These are phyloP conservation scores for Agonopterix arenella DNA, from an alignment of 2,888 invertebrate species.

Conservation along the genomic window DNA sequence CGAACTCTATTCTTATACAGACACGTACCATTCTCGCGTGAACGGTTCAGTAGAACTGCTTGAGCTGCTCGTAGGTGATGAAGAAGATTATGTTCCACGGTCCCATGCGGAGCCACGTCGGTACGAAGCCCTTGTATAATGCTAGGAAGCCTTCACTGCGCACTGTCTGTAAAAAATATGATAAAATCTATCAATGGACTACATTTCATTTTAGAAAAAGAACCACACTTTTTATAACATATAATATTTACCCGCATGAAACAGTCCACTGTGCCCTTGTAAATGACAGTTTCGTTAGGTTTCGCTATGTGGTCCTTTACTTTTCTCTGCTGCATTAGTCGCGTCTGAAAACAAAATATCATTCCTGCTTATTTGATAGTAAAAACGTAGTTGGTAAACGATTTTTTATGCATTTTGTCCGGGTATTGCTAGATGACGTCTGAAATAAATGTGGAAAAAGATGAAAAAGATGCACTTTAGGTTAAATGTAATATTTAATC, in stretches of 20 bases:
- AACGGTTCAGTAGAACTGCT: conserved; percentile 77
- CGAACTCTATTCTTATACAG: no score
- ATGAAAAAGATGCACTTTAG: no score
- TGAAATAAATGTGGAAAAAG: no score
- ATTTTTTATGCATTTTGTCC: no score
- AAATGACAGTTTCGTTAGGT: conserved; percentile 67
- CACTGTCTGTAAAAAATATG: conserved; percentile 81
- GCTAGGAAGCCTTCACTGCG: conserved; percentile 91
- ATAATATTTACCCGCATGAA: conserved; percentile 80
- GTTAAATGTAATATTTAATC: no score
- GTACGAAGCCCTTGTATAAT: conserved; percentile 96
- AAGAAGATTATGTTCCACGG: conserved; percentile 99
- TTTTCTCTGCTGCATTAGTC: conserved; percentile 94
- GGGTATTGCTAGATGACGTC: no score
- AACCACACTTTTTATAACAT: no score
- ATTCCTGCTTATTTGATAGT: no score
- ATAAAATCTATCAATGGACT: no score
- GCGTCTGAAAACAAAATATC: conserved; percentile 80
- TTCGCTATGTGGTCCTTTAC: conserved; percentile 47
- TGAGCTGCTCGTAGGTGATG: conserved; percentile 94
- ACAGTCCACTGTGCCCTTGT: conserved; percentile 90
- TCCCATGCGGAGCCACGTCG: conserved; percentile 96
- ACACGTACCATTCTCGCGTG: no score
- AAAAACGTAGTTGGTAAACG: no score
- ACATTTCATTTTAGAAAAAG: no score